Conservation (phyloP, 2,113 vertebrate genomes). For the Bothrops jararaca region DNA sequence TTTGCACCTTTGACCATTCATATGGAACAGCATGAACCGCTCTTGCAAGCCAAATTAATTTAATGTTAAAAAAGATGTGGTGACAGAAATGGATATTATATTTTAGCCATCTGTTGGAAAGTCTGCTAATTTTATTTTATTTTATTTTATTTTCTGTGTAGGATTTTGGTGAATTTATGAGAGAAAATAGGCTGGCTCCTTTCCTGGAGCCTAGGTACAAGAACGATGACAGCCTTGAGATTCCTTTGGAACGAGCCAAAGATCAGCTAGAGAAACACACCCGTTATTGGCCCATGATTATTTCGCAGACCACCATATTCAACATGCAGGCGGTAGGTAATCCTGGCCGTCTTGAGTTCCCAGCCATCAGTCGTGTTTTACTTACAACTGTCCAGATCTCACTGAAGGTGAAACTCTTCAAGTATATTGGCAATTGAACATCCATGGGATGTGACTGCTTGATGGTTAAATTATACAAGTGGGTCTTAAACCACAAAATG, state of each 20-base stretch:
- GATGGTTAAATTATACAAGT: background rate
- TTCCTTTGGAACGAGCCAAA: conserved; percentile 89
- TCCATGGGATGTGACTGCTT: background rate
- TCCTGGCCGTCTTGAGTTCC: background rate
- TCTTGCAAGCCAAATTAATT: background rate
- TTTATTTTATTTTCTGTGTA: conserved; percentile 77
- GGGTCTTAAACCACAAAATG: background rate
- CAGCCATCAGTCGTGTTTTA: background rate
- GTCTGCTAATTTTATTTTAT: conserved; percentile 72
- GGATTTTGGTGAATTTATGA: conserved; percentile 99
- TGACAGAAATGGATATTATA: conserved; percentile 24
- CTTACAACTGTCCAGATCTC: background rate
- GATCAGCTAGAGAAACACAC: conserved; percentile 94
- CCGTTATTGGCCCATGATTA: conserved; percentile 99
- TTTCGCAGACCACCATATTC: conserved; percentile 98
- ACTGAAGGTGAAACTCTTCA: background rate
- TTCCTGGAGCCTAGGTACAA: conserved; percentile 83
- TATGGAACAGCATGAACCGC: background rate
- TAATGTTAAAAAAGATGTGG: background rate
- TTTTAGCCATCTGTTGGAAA: conserved; percentile 54
- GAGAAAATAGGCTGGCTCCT: conserved; percentile 94
- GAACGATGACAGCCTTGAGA: conserved; percentile 79
- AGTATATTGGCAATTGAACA: background rate
- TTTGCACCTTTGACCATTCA: background rate
- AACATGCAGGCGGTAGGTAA: conserved; percentile 97